Base-by-base conservation (phyloP, 2,113 vertebrate genomes). In the Ammodytes dubius region DNA sequence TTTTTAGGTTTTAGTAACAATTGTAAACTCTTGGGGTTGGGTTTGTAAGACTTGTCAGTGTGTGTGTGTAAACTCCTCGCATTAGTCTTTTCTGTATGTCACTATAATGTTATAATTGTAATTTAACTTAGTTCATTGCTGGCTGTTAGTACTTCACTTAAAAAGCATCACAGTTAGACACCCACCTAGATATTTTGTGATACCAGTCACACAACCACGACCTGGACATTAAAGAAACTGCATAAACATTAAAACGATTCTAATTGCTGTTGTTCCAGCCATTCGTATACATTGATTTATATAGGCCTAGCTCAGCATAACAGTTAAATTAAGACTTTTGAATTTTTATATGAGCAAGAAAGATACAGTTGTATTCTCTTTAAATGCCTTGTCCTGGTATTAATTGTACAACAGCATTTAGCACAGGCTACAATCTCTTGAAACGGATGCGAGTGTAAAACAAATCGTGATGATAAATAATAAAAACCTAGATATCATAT, bases 201-300 rank as follows among this genome's bases (percentile, higher is more conserved):
- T 83, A 83, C 57, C 88, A 80, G 91, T 70, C 50, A 61, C 12
- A 70, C 27, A 90, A 37, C 47, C 77, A 2, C 71, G 83, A 91
- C 90, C 93, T 92, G 86, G 68, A 90, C 59, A 85, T 89, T 79
- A 93, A 12, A 91, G 52, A 93, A 85, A 92, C 91, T 94, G 90
- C 58, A 93, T 27, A 92, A 87, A 94, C 82, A 92, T 90, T 77
- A 90, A 72, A 49, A 86, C 0, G 2, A 42, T 27, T 80, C 86
- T 52, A 7, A 17, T 40, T 52, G 64, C 35, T 69, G 35, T 49
- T 54, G 27, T 15, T 58, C 14, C 12, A 39, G 49, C 70, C 27
- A 27, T 27, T 27, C 27, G 27, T 27, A 27, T 27, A 27, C 42
- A 72, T 50, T 46, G 35, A 37, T 42, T 52, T 4, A 47, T 56